Evolutionary conservation across 2,113 vertebrate genomes (phyloP).

Genomic region (Dascyllus trimaculatus): DNA sequence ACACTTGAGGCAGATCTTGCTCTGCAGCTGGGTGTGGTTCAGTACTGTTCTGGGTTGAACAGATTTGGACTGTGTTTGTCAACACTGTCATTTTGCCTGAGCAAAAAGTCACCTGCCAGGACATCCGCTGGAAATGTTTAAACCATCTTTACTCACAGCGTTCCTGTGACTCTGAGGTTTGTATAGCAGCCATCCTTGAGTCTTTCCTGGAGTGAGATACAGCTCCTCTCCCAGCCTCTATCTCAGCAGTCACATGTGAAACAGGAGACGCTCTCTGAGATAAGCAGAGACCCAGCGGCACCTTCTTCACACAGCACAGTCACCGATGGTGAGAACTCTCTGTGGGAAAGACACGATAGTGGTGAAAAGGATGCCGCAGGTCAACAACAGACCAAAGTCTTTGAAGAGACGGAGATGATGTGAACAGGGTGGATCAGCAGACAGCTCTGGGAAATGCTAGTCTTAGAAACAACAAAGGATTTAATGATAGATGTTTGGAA

Average conservation of each 20-base stretch:
- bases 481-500: not conserved
- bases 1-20: not conserved
- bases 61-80: too few relatives aligned
- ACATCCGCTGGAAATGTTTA: too few relatives aligned
- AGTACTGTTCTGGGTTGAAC: too few relatives aligned
- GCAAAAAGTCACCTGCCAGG: too few relatives aligned
- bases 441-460: not conserved
- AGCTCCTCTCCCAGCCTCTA: conserved; percentile 29
- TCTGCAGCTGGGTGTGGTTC: not conserved
- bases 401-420: not conserved
- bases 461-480: not conserved
- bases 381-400: conserved; percentile 2
- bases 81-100: too few relatives aligned
- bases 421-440: not conserved
- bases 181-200: too few relatives aligned
- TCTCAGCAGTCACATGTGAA: conserved; percentile 62
- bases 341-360: conserved; percentile 50
- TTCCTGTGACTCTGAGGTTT: too few relatives aligned
- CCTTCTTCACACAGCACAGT: conserved; percentile 6
- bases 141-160: too few relatives aligned
- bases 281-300: conserved; percentile 57
- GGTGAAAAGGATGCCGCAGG: conserved; percentile 14
- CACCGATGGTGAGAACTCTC: conserved; percentile 12
- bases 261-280: conserved; percentile 48
- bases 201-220: too few relatives aligned